phyloP scores from a whole-genome alignment of 2,113 vertebrate species.

The Brachyhypopomus occidentalis region DNA sequence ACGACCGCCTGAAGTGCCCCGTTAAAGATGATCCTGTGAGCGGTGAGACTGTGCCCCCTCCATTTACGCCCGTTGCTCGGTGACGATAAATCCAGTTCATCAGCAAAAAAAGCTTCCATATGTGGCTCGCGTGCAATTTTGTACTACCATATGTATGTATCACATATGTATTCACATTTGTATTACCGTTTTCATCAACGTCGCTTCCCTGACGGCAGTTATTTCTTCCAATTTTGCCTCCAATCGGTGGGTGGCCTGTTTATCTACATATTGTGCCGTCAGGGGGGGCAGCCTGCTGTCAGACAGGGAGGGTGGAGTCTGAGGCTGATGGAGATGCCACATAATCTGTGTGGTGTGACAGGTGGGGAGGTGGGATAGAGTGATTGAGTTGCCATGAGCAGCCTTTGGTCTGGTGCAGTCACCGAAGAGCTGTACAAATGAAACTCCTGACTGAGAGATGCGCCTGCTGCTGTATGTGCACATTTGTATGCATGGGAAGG shows the following conservation, averaged over 20 bases:
- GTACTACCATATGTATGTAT: too few relatives aligned
- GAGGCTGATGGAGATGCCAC: conserved; percentile 35
- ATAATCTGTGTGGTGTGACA: conserved; percentile 43
- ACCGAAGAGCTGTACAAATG: conserved; percentile 24
- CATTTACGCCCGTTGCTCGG: not conserved
- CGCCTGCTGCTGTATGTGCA: not conserved
- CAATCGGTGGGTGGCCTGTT: conserved; percentile 17
- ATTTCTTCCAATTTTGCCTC: conserved; percentile 26
- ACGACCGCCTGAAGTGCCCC: not conserved
- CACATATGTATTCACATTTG: too few relatives aligned
- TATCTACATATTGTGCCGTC: conserved; percentile 23
- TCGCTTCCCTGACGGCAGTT: not conserved
- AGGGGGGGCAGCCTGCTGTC: conserved; percentile 25
- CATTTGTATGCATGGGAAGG: conserved; percentile 2
- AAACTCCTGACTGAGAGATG: not conserved
- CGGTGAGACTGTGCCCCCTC: not conserved
- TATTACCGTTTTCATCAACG: not conserved
- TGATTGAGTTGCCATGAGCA: conserved; percentile 41
- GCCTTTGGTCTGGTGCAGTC: conserved; percentile 41
- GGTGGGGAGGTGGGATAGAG: conserved; percentile 24
- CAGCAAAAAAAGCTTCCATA: not conserved
- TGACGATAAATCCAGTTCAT: not conserved
- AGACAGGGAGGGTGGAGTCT: conserved; percentile 30
- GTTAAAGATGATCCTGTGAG: conserved; percentile 16
- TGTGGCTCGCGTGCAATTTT: not conserved